A percentile compares a stretch with the other conserved stretches of the same genome.
phyloP scores from a whole-genome alignment of 2,888 invertebrate species.

The Beris morrisii region DNA sequence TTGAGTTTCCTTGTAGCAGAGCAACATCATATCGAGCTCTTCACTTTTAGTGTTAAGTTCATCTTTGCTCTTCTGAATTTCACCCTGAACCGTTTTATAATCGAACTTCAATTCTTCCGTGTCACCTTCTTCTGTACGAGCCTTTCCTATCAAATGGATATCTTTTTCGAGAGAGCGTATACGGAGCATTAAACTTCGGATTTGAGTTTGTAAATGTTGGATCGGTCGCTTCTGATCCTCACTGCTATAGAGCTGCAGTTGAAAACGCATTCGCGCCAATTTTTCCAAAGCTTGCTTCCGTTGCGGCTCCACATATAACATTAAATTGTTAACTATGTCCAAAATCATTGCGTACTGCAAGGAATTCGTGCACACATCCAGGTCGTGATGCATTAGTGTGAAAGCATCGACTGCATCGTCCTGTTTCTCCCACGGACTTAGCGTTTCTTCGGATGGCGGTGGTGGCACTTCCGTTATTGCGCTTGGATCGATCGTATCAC shows the following conservation, averaged over 20 bases:
- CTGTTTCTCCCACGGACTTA: constrained; percentile 76
- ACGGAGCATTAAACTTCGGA: constrained; percentile 73
- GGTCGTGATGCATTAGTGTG: constrained; percentile 96
- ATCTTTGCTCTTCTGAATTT: constrained; percentile 89
- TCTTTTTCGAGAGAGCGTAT: constrained; percentile 86
- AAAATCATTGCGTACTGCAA: constrained; percentile 94
- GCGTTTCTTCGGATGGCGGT: constrained; percentile 69
- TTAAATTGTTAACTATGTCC: constrained; percentile 95
- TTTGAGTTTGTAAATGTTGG: constrained; percentile 84
- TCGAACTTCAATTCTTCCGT: constrained; percentile 66
- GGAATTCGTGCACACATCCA: constrained; percentile 97
- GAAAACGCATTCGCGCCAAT: constrained; percentile 90
- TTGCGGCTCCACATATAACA: constrained; percentile 95
- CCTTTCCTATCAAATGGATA: constrained; percentile 82
- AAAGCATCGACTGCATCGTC: constrained; percentile 94
- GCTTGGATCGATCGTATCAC: constrained; percentile 66
- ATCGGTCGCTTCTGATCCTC: constrained; percentile 92
- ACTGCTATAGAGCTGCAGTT: constrained; percentile 85
- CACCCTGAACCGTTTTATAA: constrained; percentile 64
- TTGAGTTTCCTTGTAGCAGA: constrained; percentile 84
- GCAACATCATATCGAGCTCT: constrained; percentile 93
- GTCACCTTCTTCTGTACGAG: constrained; percentile 69
- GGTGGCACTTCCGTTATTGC: constrained; percentile 68
- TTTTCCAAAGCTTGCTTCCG: constrained; percentile 85
- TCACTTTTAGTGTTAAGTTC: constrained; percentile 85